Evolutionary conservation across 2,797 vertebrate genomes (phyloP).

Genomic region (Alfaro cultratus): DNA sequence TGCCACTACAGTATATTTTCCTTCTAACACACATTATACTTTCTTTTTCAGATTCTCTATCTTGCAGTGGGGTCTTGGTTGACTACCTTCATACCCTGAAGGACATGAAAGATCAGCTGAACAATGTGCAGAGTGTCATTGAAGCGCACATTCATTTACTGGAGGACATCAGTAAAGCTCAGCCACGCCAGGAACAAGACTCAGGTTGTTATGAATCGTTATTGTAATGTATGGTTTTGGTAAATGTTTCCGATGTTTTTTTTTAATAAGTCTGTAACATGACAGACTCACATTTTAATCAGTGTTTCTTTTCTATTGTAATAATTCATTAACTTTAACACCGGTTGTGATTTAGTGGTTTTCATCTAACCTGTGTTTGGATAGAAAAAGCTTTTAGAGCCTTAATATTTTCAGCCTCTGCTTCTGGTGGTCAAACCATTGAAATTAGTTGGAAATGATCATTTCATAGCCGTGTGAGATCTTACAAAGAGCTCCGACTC

Average conservation of each 20-base stretch:
- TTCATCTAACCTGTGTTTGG: background rate
- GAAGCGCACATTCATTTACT: conserved; percentile 35
- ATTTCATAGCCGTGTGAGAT: background rate
- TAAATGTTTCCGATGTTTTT: background rate
- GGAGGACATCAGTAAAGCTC: conserved; percentile 7
- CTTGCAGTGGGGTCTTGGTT: conserved; percentile 1
- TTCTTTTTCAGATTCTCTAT: conserved; percentile 30
- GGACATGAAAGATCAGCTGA: conserved; percentile 27
- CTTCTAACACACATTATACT: background rate
- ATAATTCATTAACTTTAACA: background rate
- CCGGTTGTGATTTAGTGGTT: background rate
- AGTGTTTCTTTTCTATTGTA: background rate
- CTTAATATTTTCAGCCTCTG: background rate
- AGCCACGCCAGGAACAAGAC: background rate
- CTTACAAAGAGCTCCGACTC: background rate
- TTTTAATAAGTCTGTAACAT: background rate
- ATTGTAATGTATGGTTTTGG: background rate
- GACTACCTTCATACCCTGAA: conserved; percentile 38
- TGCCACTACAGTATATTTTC: background rate
- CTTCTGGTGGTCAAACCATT: background rate
- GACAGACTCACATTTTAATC: background rate
- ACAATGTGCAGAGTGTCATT: conserved; percentile 9
- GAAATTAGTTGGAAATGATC: background rate
- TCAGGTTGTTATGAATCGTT: conserved; percentile 17
- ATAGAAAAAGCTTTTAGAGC: background rate